Conservation (phyloP, 1,140 invertebrate species). For the Anadara kagoshimensis region DNA sequence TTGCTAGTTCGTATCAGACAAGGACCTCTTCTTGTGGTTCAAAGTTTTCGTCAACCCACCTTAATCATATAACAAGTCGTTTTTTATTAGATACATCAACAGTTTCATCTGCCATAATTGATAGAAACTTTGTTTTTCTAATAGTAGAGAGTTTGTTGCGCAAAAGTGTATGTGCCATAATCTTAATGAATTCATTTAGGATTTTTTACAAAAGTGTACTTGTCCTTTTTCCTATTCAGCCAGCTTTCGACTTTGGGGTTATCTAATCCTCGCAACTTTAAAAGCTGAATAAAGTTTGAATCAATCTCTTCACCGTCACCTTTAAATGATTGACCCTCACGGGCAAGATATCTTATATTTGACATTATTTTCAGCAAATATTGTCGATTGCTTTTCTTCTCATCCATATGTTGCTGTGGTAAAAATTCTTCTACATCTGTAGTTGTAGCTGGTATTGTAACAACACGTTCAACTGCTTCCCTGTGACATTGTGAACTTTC, state of each 20-base stretch:
- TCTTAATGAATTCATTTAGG: conserved; percentile 21
- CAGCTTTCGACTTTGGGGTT: conserved; percentile 9
- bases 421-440: not conserved
- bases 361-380: conserved; percentile 17
- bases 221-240: conserved; percentile 24
- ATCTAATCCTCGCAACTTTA: conserved; percentile 2
- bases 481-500: conserved; percentile 15
- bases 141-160: not conserved
- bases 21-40: conserved; percentile 1
- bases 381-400: conserved; percentile 23
- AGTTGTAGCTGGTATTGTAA: not conserved
- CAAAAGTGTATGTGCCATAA: not conserved
- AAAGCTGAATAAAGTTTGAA: conserved; percentile 28
- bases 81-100: conserved; percentile 10
- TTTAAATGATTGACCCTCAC: conserved; percentile 12
- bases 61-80: conserved; percentile 18
- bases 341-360: conserved; percentile 9
- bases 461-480: conserved; percentile 25
- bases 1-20: conserved; percentile 10
- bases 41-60: conserved; percentile 13
- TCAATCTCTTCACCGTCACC: conserved; percentile 6
- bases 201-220: conserved; percentile 26
- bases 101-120: conserved; percentile 8
- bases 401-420: not conserved
- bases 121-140: not conserved